Percentiles rank a stretch among this genome's conserved stretches.
Evolutionary conservation across 2,113 vertebrate species (phyloP).

Genomic region (Promerops cafer): DNA sequence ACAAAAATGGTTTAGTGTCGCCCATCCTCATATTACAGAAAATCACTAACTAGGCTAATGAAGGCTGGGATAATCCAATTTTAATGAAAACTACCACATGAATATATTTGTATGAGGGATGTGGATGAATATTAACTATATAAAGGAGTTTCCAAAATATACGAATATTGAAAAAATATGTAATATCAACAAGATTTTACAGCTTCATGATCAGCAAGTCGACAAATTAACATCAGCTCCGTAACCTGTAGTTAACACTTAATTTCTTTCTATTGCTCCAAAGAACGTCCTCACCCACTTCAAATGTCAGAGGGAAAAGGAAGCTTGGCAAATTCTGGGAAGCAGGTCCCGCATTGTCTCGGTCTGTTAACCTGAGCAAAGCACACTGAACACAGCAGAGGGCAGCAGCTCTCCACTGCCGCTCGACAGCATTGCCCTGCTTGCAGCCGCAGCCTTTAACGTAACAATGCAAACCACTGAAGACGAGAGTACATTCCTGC

Average conservation of each 20-base stretch:
- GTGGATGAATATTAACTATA: neutral
- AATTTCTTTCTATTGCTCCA: neutral
- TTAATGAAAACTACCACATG: neutral
- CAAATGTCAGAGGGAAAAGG: neutral
- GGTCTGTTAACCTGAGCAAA: neutral
- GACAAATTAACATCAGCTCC: neutral
- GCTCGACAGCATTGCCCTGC: neutral
- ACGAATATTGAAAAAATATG: neutral
- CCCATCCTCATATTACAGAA: neutral
- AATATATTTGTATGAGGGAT: neutral
- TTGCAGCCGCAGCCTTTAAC: neutral
- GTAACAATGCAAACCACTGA: neutral
- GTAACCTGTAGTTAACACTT: neutral
- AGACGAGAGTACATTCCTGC: neutral
- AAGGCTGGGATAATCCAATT: neutral
- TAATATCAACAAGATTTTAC: neutral
- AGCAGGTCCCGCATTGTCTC: fast-evolving
- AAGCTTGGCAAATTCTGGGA: neutral
- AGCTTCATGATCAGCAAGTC: neutral
- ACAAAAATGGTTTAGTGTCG: neutral
- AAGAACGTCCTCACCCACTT: fast-evolving
- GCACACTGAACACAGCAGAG: neutral
- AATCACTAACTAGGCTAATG: neutral
- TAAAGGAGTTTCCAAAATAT: neutral
- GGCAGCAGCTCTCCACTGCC: constrained; percentile 27